These are phyloP conservation scores for Cervus canadensis DNA, from an alignment of 2,113 vertebrate genomes.

Conservation along the genomic window DNA sequence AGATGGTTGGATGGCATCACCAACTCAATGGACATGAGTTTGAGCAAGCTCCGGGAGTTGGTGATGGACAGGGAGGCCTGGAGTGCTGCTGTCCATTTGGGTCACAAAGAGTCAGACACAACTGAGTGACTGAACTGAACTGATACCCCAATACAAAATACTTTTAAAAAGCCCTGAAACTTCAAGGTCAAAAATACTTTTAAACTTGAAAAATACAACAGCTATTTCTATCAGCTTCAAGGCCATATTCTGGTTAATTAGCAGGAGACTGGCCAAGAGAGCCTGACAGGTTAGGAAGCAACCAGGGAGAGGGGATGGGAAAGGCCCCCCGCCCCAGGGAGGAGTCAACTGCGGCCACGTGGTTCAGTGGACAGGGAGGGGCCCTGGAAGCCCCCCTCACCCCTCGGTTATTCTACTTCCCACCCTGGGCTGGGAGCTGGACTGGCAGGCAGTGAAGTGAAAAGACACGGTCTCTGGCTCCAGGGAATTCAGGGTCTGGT, in stretches of 20 bases:
- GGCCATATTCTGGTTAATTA: neutral
- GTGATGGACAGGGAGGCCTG: neutral
- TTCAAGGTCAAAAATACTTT: neutral
- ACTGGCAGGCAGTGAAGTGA: neutral
- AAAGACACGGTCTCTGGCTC: neutral
- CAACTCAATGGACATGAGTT: neutral
- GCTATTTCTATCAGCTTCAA: neutral
- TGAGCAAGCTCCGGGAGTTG: neutral
- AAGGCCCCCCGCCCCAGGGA: neutral
- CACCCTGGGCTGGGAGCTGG: neutral
- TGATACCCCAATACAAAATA: neutral
- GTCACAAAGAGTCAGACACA: accelerated
- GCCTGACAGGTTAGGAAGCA: neutral
- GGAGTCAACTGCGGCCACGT: neutral
- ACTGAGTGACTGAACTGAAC: neutral
- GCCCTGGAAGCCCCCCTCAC: neutral
- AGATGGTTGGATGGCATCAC: neutral
- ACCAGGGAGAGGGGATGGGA: neutral
- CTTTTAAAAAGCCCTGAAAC: neutral
- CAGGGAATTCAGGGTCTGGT: neutral
- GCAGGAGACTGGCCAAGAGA: neutral
- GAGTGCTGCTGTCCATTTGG: neutral
- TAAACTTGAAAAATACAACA: neutral
- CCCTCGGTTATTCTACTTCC: neutral
- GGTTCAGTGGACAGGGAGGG: neutral